phyloP scores from a whole-genome alignment of 2,797 vertebrate species.

The Coccyzus lansbergi region DNA sequence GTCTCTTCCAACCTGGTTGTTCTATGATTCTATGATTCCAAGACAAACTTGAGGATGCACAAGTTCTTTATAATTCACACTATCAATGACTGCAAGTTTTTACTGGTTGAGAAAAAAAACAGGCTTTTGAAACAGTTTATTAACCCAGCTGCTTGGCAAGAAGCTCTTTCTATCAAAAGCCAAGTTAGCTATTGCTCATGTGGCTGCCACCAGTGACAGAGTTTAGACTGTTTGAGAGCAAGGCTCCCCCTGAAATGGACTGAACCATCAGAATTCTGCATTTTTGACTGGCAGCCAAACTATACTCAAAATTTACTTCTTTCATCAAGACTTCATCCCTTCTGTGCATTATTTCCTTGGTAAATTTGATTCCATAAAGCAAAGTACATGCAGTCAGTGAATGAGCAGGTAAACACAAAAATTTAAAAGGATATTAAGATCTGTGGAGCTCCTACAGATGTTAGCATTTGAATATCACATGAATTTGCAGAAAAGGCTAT shows the following conservation, averaged over 20 bases:
- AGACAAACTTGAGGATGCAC: neutral
- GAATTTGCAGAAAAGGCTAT: neutral
- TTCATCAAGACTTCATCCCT: neutral
- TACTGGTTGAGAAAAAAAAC: neutral
- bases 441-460: neutral
- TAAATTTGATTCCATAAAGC: neutral
- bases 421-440: neutral
- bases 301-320: neutral
- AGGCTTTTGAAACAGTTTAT: neutral
- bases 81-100: neutral
- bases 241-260: neutral
- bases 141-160: neutral
- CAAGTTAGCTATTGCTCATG: neutral
- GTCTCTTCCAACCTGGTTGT: too few relatives aligned
- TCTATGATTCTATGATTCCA: too few relatives aligned
- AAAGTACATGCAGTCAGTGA: neutral
- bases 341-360: neutral
- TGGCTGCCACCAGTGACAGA: neutral
- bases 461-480: neutral
- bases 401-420: neutral
- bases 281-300: constrained; percentile 48
- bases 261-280: neutral
- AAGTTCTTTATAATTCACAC: neutral
- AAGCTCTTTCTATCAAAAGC: neutral
- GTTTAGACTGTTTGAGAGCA: constrained; percentile 16